These are phyloP conservation scores for Synergus laeviventris DNA, from an alignment of 2,888 invertebrate species.

Conservation along the genomic window DNA sequence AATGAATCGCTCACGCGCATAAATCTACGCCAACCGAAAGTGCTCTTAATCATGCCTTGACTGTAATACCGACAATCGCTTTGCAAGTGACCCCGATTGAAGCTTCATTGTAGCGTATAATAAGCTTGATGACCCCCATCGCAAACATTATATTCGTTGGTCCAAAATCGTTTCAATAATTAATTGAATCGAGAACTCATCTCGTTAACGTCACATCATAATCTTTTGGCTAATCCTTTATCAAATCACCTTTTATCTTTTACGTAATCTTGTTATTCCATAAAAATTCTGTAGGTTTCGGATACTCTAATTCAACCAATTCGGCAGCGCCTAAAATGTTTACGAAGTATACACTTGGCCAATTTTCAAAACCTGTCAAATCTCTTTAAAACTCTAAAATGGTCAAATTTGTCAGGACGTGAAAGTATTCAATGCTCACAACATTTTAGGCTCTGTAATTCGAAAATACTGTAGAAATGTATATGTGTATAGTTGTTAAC, in stretches of 20 bases:
- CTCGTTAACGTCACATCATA: slow-evolving; percentile 7
- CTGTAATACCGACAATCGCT: slow-evolving; percentile 62
- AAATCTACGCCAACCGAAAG: slow-evolving; percentile 51
- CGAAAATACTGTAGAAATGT: not conserved
- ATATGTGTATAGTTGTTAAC: not conserved
- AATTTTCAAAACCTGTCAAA: too few relatives aligned
- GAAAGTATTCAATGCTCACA: too few relatives aligned
- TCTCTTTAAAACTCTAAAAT: too few relatives aligned
- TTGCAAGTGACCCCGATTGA: slow-evolving; percentile 61
- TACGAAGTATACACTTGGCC: too few relatives aligned
- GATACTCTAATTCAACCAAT: not conserved
- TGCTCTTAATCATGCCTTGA: slow-evolving; percentile 59
- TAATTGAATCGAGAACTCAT: slow-evolving; percentile 23
- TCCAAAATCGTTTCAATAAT: not conserved
- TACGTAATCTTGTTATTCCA: not conserved
- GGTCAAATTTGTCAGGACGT: too few relatives aligned
- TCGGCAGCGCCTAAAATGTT: too few relatives aligned
- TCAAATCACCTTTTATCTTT: slow-evolving; percentile 1
- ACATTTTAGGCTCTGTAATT: not conserved
- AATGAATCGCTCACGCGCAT: slow-evolving; percentile 46
- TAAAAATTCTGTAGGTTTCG: not conserved
- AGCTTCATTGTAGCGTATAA: slow-evolving; percentile 65
- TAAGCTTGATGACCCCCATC: slow-evolving; percentile 59
- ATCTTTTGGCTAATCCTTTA: slow-evolving; percentile 12
- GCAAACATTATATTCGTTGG: slow-evolving; percentile 46